phyloP scores from a whole-genome alignment of 2,797 vertebrate species.

The Moxostoma hubbsi region DNA sequence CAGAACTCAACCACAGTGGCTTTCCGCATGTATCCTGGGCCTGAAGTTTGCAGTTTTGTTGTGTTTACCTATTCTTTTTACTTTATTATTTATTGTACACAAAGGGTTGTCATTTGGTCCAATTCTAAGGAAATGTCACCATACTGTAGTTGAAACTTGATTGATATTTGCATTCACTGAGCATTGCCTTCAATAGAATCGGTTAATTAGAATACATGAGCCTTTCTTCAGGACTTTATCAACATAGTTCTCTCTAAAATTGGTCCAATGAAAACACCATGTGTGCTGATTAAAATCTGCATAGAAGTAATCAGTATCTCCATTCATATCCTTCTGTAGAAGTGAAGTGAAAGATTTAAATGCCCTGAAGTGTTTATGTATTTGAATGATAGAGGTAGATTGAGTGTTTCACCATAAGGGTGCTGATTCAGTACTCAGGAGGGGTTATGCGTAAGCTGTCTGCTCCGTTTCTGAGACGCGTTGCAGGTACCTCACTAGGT shows the following conservation, averaged over 20 bases:
- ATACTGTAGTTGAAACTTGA: slow-evolving; percentile 28
- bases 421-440: slow-evolving; percentile 22
- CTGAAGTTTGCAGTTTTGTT: slow-evolving; percentile 65
- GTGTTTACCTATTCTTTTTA: slow-evolving; percentile 52
- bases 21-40: slow-evolving; percentile 65
- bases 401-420: neutral
- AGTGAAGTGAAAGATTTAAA: slow-evolving; percentile 8
- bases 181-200: slow-evolving; percentile 67
- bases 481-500: slow-evolving; percentile 1
- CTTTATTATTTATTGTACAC: slow-evolving; percentile 7
- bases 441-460: slow-evolving; percentile 33
- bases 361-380: slow-evolving; percentile 4
- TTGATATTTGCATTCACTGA: slow-evolving; percentile 63
- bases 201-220: neutral
- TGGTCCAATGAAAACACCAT: neutral
- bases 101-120: slow-evolving; percentile 10
- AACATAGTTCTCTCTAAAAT: slow-evolving; percentile 4
- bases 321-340: neutral
- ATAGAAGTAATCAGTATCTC: neutral
- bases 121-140: slow-evolving; percentile 21
- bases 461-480: slow-evolving; percentile 34
- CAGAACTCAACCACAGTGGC: slow-evolving; percentile 65
- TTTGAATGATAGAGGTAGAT: neutral
- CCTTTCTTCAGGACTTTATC: slow-evolving; percentile 7
- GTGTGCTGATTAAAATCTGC: neutral